phyloP scores from a whole-genome alignment of 2,113 vertebrate species.

The Zosterops pallidus region DNA sequence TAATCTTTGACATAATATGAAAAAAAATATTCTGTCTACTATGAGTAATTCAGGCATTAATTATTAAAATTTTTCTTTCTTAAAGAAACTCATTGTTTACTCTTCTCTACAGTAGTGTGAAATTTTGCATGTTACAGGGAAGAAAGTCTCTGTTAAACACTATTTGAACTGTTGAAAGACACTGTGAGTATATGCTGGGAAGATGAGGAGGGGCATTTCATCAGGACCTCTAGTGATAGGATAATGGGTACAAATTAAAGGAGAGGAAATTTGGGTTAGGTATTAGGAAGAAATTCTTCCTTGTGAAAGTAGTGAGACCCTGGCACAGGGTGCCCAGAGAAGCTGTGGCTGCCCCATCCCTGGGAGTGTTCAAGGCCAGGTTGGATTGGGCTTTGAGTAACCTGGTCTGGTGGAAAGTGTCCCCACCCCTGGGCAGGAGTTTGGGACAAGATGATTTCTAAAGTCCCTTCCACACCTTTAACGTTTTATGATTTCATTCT shows the following conservation, averaged over 20 bases:
- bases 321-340: background rate
- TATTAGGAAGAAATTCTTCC: background rate
- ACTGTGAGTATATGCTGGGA: background rate
- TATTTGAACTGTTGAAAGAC: background rate
- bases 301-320: rapidly evolving
- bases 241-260: background rate
- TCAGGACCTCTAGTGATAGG: background rate
- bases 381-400: rapidly evolving
- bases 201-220: background rate
- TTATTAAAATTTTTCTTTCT: background rate
- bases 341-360: rapidly evolving
- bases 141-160: background rate
- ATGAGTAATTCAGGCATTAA: background rate
- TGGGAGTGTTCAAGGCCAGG: background rate
- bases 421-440: rapidly evolving
- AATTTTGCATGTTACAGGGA: background rate
- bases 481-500: background rate
- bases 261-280: background rate
- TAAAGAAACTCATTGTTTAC: background rate
- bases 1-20: background rate
- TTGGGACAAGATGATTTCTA: background rate
- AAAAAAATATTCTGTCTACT: background rate
- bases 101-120: background rate
- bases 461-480: background rate
- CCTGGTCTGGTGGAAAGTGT: rapidly evolving